Percentiles rank a stretch among this genome's conserved stretches.
phyloP scores from a whole-genome alignment of 2,113 vertebrate species.

The Eudorcas thomsonii region DNA sequence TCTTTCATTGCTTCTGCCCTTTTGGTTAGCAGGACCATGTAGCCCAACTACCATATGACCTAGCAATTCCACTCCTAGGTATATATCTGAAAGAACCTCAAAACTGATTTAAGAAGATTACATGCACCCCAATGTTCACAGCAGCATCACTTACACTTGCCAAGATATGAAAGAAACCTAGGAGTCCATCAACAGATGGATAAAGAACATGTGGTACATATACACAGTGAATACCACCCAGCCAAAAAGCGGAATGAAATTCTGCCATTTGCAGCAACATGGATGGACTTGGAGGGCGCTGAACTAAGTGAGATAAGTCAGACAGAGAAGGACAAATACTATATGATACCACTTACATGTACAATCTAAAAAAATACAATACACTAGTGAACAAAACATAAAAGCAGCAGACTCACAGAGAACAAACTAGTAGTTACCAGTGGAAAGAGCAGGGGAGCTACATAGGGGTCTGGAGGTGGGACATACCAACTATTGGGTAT shows the following conservation, averaged over 20 bases:
- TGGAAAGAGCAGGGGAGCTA: background rate
- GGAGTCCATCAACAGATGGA: background rate
- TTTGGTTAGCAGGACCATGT: background rate
- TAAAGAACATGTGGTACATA: background rate
- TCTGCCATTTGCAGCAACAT: background rate
- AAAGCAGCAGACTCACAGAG: background rate
- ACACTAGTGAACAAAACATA: background rate
- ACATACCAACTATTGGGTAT: background rate
- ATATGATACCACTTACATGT: background rate
- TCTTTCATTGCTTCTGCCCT: background rate
- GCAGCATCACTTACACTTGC: background rate
- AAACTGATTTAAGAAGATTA: background rate
- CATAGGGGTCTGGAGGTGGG: accelerated
- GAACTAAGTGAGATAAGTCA: background rate
- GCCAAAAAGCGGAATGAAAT: background rate
- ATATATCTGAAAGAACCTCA: background rate
- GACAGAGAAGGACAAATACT: background rate
- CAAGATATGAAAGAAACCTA: background rate
- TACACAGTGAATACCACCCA: background rate
- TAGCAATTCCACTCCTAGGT: background rate
- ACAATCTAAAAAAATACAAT: background rate
- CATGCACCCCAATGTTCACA: background rate
- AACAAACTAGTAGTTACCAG: background rate
- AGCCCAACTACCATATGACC: background rate
- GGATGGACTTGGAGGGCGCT: background rate